These are phyloP conservation scores for Mimas tiliae DNA, from an alignment of 2,888 invertebrate genomes.

Conservation along the genomic window DNA sequence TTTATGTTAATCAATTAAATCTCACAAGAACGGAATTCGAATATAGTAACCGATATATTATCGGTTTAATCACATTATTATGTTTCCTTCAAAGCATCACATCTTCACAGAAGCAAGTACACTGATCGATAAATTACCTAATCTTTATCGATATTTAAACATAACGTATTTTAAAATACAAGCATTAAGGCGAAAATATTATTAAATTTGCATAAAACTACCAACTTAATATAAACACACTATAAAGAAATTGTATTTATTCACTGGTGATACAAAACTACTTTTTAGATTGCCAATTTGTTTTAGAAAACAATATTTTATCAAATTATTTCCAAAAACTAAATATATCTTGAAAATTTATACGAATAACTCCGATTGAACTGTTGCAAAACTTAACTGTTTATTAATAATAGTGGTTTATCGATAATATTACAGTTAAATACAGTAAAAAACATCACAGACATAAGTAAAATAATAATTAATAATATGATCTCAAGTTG, in stretches of 20 bases:
- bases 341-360: neutral
- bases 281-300: constrained; percentile 6
- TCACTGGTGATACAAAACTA: constrained; percentile 7
- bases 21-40: constrained; percentile 18
- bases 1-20: neutral
- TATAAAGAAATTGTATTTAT: neutral
- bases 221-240: constrained; percentile 3
- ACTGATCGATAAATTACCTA: neutral
- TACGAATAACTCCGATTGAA: neutral
- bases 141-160: constrained; percentile 3
- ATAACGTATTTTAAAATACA: neutral
- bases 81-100: neutral
- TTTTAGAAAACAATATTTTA: too few species aligned
- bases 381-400: constrained; percentile 15
- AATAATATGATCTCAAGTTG: constrained; percentile 29
- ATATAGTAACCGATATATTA: neutral
- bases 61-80: neutral
- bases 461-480: constrained; percentile 45
- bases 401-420: constrained; percentile 12
- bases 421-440: constrained; percentile 28
- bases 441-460: constrained; percentile 48
- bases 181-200: neutral
- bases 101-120: neutral
- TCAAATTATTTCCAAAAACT: neutral
- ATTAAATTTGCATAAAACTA: neutral